Conservation (phyloP, 2,797 vertebrate species). For the Muraenolepis orangiensis region DNA sequence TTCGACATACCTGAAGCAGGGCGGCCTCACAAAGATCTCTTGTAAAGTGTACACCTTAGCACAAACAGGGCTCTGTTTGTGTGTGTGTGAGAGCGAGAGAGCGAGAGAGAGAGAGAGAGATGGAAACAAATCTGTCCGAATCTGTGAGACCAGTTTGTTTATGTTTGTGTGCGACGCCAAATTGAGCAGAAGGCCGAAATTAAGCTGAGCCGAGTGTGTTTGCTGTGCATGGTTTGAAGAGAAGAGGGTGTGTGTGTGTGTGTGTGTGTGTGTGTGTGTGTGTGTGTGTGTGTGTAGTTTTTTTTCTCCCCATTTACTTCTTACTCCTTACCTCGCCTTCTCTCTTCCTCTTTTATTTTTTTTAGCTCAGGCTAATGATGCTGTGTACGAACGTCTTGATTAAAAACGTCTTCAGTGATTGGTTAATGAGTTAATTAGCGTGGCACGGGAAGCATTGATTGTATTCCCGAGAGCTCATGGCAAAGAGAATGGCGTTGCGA, state of each 20-base stretch:
- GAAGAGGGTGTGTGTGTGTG: too few species aligned
- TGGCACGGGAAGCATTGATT: constrained; percentile 13
- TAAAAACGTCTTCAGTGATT: constrained; percentile 33
- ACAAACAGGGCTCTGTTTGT: constrained; percentile 45
- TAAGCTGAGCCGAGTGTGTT: background rate
- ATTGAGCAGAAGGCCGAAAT: constrained; percentile 2
- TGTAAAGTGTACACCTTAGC: constrained; percentile 42
- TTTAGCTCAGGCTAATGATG: constrained; percentile 5
- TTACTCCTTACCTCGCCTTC: too few species aligned
- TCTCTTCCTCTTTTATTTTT: background rate
- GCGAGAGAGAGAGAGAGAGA: background rate
- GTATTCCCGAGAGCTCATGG: constrained; percentile 17
- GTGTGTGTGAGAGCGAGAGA: constrained; percentile 18
- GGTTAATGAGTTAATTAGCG: constrained; percentile 40
- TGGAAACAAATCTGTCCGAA: background rate
- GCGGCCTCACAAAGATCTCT: constrained; percentile 47
- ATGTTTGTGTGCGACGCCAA: constrained; percentile 23
- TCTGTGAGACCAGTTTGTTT: background rate
- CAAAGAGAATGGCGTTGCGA: too few species aligned
- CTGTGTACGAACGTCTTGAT: constrained; percentile 41
- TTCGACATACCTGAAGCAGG: constrained; percentile 34
- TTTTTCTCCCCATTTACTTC: background rate
- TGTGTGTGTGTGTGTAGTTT: background rate
- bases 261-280: too few species aligned
- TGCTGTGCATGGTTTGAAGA: background rate